phyloP scores from a whole-genome alignment of 2,113 vertebrate species.

The Rhagologus leucostigma region DNA sequence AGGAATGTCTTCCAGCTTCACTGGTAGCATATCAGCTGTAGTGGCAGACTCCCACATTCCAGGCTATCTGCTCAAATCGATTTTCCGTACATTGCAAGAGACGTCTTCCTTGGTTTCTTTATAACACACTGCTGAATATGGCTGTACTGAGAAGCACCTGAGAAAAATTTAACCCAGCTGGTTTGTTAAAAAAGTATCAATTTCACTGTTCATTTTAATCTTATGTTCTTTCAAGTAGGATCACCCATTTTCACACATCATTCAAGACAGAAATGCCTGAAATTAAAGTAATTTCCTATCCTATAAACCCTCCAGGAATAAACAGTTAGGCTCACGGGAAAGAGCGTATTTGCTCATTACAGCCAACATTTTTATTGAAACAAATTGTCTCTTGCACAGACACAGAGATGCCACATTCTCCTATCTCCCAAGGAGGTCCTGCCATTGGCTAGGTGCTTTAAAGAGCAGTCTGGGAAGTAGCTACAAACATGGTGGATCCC shows the following conservation, averaged over 20 bases:
- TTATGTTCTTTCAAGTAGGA: background rate
- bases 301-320: background rate
- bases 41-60: background rate
- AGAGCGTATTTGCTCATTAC: background rate
- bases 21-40: background rate
- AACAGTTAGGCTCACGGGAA: background rate
- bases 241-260: background rate
- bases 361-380: background rate
- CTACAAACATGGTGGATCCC: rapidly evolving
- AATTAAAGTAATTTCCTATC: background rate
- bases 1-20: background rate
- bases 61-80: background rate
- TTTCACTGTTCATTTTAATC: background rate
- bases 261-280: background rate
- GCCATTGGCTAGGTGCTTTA: background rate
- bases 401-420: background rate
- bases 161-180: background rate
- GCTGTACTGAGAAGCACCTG: background rate
- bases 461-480: background rate
- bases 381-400: background rate
- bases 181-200: background rate
- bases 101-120: background rate
- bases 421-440: background rate
- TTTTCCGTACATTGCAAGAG: background rate
- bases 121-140: background rate